phyloP scores from a whole-genome alignment of 2,797 vertebrate genomes.

The Lagorchestes hirsutus region DNA sequence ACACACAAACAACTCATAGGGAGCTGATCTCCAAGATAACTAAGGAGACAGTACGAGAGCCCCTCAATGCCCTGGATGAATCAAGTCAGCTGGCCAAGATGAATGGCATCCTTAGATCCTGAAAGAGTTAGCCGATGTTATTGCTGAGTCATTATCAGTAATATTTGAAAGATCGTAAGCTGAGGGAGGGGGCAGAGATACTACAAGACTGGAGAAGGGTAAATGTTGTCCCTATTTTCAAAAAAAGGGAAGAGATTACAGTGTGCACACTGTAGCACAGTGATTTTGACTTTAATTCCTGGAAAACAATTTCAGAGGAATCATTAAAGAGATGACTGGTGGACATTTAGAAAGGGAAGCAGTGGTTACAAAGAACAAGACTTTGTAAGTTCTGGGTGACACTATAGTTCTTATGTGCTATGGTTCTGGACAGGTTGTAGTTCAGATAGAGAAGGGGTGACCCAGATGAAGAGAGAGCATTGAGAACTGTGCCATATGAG shows the following conservation, averaged over 20 bases:
- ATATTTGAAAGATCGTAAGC: background rate
- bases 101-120: background rate
- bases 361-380: background rate
- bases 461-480: background rate
- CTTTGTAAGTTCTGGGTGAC: background rate
- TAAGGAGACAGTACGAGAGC: background rate
- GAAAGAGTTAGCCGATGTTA: background rate
- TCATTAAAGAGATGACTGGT: background rate
- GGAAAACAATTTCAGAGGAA: background rate
- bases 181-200: background rate
- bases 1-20: background rate
- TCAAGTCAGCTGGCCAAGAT: background rate
- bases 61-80: background rate
- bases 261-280: background rate
- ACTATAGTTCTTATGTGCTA: background rate
- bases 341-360: background rate
- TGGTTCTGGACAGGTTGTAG: background rate
- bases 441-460: background rate
- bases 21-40: background rate
- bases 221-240: background rate
- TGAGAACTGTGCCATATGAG: background rate
- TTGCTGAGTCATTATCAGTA: background rate
- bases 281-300: background rate
- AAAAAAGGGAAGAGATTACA: background rate
- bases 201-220: background rate